Evolutionary conservation across 2,113 vertebrate genomes (phyloP).

Genomic region (Solea senegalensis): DNA sequence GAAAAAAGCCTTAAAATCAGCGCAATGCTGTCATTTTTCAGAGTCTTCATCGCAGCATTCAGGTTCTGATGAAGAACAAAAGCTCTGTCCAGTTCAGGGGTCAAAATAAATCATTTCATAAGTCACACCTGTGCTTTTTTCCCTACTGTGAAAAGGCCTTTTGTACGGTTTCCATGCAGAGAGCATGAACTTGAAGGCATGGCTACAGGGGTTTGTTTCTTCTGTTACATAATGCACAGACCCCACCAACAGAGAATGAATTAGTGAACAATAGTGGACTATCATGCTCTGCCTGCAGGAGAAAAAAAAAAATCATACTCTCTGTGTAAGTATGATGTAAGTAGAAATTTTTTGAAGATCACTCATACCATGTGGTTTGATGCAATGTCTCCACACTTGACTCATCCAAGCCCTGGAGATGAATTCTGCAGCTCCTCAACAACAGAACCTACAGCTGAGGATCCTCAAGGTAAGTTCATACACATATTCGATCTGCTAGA

Average conservation of each 20-base stretch:
- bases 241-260: constrained; percentile 10
- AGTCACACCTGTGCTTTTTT: neutral
- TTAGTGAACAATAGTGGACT: constrained; percentile 20
- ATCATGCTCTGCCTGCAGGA: constrained; percentile 11
- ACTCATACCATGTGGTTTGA: neutral
- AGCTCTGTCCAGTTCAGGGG: neutral
- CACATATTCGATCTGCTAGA: no score
- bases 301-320: constrained; percentile 1
- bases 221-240: constrained; percentile 21
- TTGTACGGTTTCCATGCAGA: constrained; percentile 5
- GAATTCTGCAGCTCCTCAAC: neutral
- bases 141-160: neutral
- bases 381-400: neutral
- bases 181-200: neutral
- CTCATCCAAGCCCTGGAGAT: neutral
- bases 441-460: neutral
- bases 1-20: no score
- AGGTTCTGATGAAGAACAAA: neutral
- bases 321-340: constrained; percentile 4
- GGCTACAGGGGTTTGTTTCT: constrained; percentile 5
- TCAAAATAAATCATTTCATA: neutral
- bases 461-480: neutral
- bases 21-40: no score
- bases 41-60: neutral
- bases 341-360: neutral